These are phyloP conservation scores for Turdus rufiventris DNA, from an alignment of 2,113 vertebrate genomes.

Conservation along the genomic window DNA sequence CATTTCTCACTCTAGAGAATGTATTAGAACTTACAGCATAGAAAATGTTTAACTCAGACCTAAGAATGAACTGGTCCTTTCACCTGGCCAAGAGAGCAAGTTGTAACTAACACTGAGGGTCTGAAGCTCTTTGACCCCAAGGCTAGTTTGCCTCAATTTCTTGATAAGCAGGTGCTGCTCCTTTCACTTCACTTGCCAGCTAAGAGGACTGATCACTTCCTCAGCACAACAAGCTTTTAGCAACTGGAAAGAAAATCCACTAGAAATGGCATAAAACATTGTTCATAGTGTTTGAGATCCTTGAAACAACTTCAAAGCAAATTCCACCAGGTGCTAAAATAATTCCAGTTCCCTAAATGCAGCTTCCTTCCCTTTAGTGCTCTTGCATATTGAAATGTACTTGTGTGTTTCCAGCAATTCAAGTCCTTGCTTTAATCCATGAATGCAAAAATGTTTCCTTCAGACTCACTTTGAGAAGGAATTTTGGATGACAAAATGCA, in stretches of 20 bases:
- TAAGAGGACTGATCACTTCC: not conserved
- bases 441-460: not conserved
- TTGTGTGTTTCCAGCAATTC: not conserved
- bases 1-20: not conserved
- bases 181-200: not conserved
- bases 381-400: not conserved
- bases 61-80: not conserved
- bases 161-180: not conserved
- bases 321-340: not conserved
- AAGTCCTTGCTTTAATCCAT: not conserved
- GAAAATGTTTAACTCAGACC: not conserved
- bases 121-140: fast-evolving
- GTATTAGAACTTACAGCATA: not conserved
- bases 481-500: not conserved
- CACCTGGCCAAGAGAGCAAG: not conserved
- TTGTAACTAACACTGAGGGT: not conserved
- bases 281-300: not conserved
- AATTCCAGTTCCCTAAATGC: not conserved
- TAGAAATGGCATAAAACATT: not conserved
- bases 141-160: not conserved
- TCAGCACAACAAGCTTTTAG: not conserved
- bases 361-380: not conserved
- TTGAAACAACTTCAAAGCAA: not conserved
- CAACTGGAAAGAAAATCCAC: not conserved
- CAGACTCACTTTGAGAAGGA: not conserved